Evolutionary conservation across 2,888 invertebrate species (phyloP).

Genomic region (Myathropa florea): DNA sequence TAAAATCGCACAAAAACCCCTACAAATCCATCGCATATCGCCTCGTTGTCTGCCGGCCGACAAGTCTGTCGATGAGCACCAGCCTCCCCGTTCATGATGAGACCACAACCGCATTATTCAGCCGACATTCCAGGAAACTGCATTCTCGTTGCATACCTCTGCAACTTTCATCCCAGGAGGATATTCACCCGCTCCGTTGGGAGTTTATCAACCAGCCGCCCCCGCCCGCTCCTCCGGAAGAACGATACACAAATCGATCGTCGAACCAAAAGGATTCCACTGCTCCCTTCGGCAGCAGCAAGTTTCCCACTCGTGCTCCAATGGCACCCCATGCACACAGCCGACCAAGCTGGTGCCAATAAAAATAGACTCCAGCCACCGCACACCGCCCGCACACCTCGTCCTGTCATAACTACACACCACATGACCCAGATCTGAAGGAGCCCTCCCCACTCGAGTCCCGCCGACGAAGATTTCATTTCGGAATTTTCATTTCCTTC

Average conservation of each 20-base stretch:
- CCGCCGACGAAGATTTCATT: slow-evolving; percentile 53
- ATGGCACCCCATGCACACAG: slow-evolving; percentile 20
- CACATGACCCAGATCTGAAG: slow-evolving; percentile 54
- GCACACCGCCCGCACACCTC: slow-evolving; percentile 1
- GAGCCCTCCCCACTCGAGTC: slow-evolving; percentile 17
- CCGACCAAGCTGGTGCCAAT: slow-evolving; percentile 41
- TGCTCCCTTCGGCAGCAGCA: no score
- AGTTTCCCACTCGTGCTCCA: slow-evolving; percentile 55
- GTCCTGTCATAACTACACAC: slow-evolving; percentile 57
- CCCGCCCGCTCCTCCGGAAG: no score
- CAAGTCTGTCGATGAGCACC: not conserved
- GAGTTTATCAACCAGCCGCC: slow-evolving; percentile 42
- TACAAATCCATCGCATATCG: slow-evolving; percentile 7
- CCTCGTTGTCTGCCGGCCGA: slow-evolving; percentile 40
- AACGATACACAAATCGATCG: slow-evolving; percentile 69
- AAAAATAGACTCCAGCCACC: slow-evolving; percentile 9
- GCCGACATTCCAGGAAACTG: slow-evolving; percentile 40
- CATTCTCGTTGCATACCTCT: slow-evolving; percentile 46
- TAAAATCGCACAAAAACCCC: not conserved
- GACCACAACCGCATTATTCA: slow-evolving; percentile 32
- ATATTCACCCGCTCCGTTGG: no score
- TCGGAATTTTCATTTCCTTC: slow-evolving; percentile 45
- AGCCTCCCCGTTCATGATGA: not conserved
- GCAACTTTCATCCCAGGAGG: slow-evolving; percentile 16
- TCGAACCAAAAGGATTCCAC: slow-evolving; percentile 53